Evolutionary conservation across 2,888 invertebrate species (phyloP).

Genomic region (Brenthis daphne): DNA sequence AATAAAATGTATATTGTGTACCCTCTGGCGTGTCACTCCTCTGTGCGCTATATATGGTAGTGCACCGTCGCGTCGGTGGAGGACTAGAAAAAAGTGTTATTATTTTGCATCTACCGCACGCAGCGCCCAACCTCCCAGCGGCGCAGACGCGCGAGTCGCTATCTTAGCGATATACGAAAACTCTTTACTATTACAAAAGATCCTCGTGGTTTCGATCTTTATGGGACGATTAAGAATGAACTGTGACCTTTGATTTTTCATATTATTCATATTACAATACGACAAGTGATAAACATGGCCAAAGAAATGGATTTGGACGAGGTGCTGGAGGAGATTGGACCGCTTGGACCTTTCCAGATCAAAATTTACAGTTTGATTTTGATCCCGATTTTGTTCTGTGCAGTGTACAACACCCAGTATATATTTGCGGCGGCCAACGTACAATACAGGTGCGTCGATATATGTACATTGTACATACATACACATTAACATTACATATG

Average conservation of each 20-base stretch:
- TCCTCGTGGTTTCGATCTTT: not conserved
- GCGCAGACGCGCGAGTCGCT: slow-evolving; percentile 8
- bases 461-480: too few relatives aligned
- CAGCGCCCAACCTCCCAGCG: not conserved
- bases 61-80: not conserved
- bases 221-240: not conserved
- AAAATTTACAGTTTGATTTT: slow-evolving; percentile 67
- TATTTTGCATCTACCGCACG: slow-evolving; percentile 15
- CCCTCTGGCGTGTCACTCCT: not conserved
- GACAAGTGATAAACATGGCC: slow-evolving; percentile 3
- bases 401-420: slow-evolving; percentile 73
- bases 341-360: slow-evolving; percentile 73
- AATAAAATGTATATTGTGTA: not conserved
- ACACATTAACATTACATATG: too few relatives aligned
- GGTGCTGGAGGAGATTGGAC: slow-evolving; percentile 62
- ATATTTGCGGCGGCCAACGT: slow-evolving; percentile 75
- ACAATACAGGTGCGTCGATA: slow-evolving; percentile 63
- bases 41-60: not conserved
- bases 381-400: slow-evolving; percentile 70
- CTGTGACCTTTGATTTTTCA: not conserved
- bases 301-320: slow-evolving; percentile 53
- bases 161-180: not conserved
- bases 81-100: slow-evolving; percentile 2
- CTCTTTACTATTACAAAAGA: not conserved
- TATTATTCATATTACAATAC: not conserved